Percentiles rank a stretch among this genome's conserved stretches.
These are phyloP conservation scores for Saturnia pavonia DNA, from an alignment of 2,888 invertebrate species.

Conservation along the genomic window DNA sequence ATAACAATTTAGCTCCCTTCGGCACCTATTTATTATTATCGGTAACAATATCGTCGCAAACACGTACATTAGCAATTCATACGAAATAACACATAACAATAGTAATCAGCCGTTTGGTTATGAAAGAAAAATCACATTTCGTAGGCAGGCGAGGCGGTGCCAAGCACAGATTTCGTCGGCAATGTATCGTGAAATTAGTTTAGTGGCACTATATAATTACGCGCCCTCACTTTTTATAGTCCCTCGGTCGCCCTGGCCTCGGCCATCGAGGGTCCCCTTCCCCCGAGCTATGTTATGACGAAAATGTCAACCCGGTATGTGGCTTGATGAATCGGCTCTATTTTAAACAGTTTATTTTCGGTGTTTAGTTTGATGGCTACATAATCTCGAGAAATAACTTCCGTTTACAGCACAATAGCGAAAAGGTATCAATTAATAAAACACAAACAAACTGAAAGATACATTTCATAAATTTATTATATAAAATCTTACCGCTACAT, in stretches of 20 bases:
- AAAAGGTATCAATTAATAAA: slow-evolving; percentile 43
- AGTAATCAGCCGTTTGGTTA: slow-evolving; percentile 72
- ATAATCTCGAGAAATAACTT: slow-evolving; percentile 30
- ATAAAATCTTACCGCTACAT: slow-evolving; percentile 80
- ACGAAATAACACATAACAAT: slow-evolving; percentile 75
- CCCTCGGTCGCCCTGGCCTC: slow-evolving; percentile 47
- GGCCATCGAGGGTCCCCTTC: slow-evolving; percentile 48
- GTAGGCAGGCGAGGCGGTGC: slow-evolving; percentile 71
- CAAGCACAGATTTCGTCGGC: slow-evolving; percentile 80
- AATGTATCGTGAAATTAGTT: slow-evolving; percentile 83
- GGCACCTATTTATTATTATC: slow-evolving; percentile 60
- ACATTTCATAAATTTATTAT: slow-evolving; percentile 82
- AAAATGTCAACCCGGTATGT: slow-evolving; percentile 78
- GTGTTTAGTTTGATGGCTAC: slow-evolving; percentile 44
- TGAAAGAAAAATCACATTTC: slow-evolving; percentile 75
- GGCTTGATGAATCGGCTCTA: slow-evolving; percentile 80
- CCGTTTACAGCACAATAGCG: slow-evolving; percentile 9
- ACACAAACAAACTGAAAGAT: slow-evolving; percentile 60
- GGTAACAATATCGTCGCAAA: slow-evolving; percentile 55
- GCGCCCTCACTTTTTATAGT: slow-evolving; percentile 76
- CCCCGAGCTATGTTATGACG: slow-evolving; percentile 70
- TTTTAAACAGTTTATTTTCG: slow-evolving; percentile 65
- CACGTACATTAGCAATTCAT: slow-evolving; percentile 73
- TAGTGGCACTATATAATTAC: slow-evolving; percentile 82
- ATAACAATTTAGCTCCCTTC: slow-evolving; percentile 50